Base-by-base conservation (phyloP, 2,888 invertebrate genomes). In the Synanthedon andrenaeformis region DNA sequence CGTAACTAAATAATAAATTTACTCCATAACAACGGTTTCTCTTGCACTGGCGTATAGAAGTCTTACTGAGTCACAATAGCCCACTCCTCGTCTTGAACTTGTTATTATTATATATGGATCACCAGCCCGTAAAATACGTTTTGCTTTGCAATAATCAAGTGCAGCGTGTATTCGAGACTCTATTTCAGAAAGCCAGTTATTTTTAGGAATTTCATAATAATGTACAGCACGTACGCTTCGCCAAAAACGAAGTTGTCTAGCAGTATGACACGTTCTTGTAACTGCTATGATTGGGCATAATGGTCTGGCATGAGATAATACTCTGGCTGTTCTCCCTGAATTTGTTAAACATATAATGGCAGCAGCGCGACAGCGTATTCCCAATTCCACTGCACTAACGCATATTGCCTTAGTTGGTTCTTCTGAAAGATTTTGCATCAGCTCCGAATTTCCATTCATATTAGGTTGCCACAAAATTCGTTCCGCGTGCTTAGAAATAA, bases 401-500 rank as follows among this genome's bases (percentile, higher is more conserved):
- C 85, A 80, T 28, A 87, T 57, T 0, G 94, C 93, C 70, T 76
- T 83, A 11, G 79, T 78, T 2, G 87, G 86, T 58, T 86, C 87
- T 56, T 78, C 76, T 1, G 91, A 82, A 2, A 92, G 91, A 66
- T 89, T 72, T 76, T 78, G 89, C 79, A 89, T 89, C 59, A 82
- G 76, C 19, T 89, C 82, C 49, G 95, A 76, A 73, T 96, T 95
- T 41, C 91, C 90, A 75, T 96, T 95, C 57, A 93, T 84, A 67
- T 92, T 91, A 60, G 90, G 92, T 67, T 96, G 94, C 91, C 94
- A 96, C 55, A 93, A 83, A 1, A 94, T 94, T 41, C 93, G 90
- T 80, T 97, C 97, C 0, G 97, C 96, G 76, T 97, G 95, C 63
- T 92, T 90, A 69, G 95, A 94, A 59, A 96, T 92, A 63, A 93